Percentiles rank a stretch among this genome's conserved stretches.
Evolutionary conservation across 2,797 vertebrate genomes (phyloP).

Genomic region (Girardinus metallicus): DNA sequence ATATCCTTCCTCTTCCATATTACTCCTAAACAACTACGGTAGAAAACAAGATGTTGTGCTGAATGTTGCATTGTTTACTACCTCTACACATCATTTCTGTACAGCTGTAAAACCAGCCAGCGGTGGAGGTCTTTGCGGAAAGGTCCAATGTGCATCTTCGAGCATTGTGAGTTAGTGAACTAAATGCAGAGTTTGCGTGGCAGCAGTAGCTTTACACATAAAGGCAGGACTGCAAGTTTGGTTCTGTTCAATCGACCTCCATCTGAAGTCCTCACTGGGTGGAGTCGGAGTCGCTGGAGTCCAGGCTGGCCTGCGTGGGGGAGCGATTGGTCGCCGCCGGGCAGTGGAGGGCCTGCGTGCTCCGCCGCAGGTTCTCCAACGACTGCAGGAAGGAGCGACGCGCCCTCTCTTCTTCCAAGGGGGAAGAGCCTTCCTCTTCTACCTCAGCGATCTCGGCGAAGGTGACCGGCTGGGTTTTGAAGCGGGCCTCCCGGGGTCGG

Average conservation of each 20-base stretch:
- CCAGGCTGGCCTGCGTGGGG: constrained; percentile 87
- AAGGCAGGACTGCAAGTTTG: constrained; percentile 52
- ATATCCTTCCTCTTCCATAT: constrained; percentile 46
- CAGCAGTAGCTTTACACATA: constrained; percentile 53
- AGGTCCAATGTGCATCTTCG: constrained; percentile 46
- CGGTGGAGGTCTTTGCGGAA: constrained; percentile 41
- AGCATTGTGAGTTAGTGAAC: constrained; percentile 62
- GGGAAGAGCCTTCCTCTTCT: constrained; percentile 94
- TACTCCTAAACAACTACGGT: constrained; percentile 40
- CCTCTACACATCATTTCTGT: constrained; percentile 48
- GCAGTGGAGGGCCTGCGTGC: constrained; percentile 89
- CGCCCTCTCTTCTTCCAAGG: constrained; percentile 94
- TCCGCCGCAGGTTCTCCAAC: constrained; percentile 92
- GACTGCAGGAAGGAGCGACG: constrained; percentile 94
- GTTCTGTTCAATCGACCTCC: constrained; percentile 68
- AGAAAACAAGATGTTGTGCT: constrained; percentile 69
- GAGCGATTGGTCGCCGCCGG: constrained; percentile 66
- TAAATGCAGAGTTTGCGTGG: constrained; percentile 43
- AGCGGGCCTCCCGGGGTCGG: constrained; percentile 90
- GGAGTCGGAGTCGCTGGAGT: constrained; percentile 97
- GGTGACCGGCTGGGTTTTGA: constrained; percentile 99
- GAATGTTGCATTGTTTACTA: constrained; percentile 51
- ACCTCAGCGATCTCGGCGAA: constrained; percentile 98
- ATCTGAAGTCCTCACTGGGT: constrained; percentile 84
- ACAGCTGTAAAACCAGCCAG: constrained; percentile 54